These are phyloP conservation scores for Ophraella communa DNA, from an alignment of 2,888 invertebrate species.

Conservation along the genomic window DNA sequence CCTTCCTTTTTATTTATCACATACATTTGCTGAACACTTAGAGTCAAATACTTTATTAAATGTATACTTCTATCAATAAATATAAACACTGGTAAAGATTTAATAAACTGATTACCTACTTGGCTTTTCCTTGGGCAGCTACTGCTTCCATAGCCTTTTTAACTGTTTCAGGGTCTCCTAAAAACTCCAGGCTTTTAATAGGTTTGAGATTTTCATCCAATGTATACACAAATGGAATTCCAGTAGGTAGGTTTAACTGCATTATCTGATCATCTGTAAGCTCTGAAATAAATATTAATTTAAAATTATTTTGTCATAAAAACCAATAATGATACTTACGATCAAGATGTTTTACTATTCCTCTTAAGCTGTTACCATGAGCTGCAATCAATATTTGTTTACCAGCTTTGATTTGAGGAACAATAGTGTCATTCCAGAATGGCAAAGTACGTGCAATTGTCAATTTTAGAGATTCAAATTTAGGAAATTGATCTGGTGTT, in stretches of 20 bases:
- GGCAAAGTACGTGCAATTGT: conserved; percentile 86
- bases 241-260: conserved; percentile 78
- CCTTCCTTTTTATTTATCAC: neutral
- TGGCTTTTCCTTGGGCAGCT: conserved; percentile 80
- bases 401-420: conserved; percentile 84
- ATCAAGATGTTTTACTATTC: conserved; percentile 80
- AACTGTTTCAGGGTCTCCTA: conserved; percentile 81
- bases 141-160: conserved; percentile 78
- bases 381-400: conserved; percentile 84
- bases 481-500: conserved; percentile 79
- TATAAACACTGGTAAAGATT: neutral
- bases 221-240: conserved; percentile 81
- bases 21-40: neutral
- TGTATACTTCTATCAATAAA: neutral
- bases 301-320: too few relatives aligned
- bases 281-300: conserved; percentile 64
- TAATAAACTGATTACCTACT: conserved; percentile 56
- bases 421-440: conserved; percentile 87
- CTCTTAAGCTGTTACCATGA: conserved; percentile 87
- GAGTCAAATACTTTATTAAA: neutral
- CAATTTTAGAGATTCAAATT: conserved; percentile 83
- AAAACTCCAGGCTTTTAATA: conserved; percentile 73
- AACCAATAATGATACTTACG: conserved; percentile 41
- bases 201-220: conserved; percentile 74
- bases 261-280: conserved; percentile 76